These are phyloP conservation scores for Mayetiola destructor DNA, from an alignment of 2,888 invertebrate species.

Conservation along the genomic window DNA sequence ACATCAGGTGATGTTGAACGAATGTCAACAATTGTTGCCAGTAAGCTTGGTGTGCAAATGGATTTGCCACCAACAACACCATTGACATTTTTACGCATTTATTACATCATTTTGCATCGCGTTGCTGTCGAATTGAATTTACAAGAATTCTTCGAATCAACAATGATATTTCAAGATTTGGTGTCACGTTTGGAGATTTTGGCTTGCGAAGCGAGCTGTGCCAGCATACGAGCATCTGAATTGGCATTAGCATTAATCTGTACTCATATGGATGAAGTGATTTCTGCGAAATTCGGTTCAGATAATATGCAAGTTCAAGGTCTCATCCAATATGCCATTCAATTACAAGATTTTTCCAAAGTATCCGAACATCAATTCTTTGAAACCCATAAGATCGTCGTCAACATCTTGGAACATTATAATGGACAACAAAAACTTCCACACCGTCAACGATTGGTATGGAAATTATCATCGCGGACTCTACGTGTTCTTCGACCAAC, in stretches of 20 bases:
- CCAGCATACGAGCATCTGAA: constrained; percentile 56
- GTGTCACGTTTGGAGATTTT: constrained; percentile 58
- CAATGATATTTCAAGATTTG: constrained; percentile 44
- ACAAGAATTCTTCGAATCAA: constrained; percentile 38
- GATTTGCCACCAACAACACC: constrained; percentile 46
- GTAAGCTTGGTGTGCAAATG: constrained; percentile 54
- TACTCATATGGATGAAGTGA: constrained; percentile 47
- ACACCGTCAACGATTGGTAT: constrained; percentile 58
- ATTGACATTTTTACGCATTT: constrained; percentile 53
- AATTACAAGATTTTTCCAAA: constrained; percentile 55
- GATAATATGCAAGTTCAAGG: constrained; percentile 42
- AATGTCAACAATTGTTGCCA: constrained; percentile 66
- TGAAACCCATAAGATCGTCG: constrained; percentile 45
- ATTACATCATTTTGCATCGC: constrained; percentile 45
- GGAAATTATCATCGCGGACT: constrained; percentile 61
- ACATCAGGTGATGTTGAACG: constrained; percentile 70
- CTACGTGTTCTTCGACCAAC: constrained; percentile 54
- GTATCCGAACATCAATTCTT: constrained; percentile 52
- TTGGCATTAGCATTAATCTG: constrained; percentile 65
- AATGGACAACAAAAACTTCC: constrained; percentile 53
- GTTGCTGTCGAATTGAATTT: constrained; percentile 40
- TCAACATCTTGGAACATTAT: constrained; percentile 52
- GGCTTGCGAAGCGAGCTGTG: constrained; percentile 58
- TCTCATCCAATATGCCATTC: constrained; percentile 54
- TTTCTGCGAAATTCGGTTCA: constrained; percentile 30